A percentile compares a stretch with the other conserved stretches of the same genome.
Conservation (phyloP, 2,797 vertebrate species). For the Pangasius mekongensis region DNA sequence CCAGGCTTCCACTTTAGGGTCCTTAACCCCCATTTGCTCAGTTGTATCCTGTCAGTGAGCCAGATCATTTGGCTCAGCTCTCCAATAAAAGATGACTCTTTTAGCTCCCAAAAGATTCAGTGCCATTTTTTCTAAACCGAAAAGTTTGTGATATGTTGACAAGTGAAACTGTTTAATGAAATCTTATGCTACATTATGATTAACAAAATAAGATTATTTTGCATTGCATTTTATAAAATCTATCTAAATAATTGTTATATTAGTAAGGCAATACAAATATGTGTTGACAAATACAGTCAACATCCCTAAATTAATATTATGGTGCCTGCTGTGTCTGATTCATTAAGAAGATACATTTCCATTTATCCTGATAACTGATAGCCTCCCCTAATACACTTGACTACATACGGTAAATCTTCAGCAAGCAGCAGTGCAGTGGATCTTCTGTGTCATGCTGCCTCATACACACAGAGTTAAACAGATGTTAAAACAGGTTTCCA, state of each 20-base stretch:
- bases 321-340: slow-evolving; percentile 6
- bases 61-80: neutral
- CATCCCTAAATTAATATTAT: neutral
- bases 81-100: neutral
- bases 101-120: neutral
- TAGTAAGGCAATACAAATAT: neutral
- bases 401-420: slow-evolving; percentile 23
- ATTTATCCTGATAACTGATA: slow-evolving; percentile 23
- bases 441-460: neutral
- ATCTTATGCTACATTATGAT: neutral
- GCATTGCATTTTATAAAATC: neutral
- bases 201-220: neutral
- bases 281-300: neutral
- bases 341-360: slow-evolving; percentile 1
- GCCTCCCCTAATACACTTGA: neutral
- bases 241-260: neutral
- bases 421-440: neutral
- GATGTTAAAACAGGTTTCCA: slow-evolving; percentile 15
- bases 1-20: no score
- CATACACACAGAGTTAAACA: slow-evolving; percentile 9
- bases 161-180: neutral
- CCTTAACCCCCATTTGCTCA: no score
- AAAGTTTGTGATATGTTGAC: neutral
- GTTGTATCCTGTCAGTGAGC: neutral
- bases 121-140: neutral